Base-by-base conservation (phyloP, 2,888 invertebrate species). In the Protonemura montana region DNA sequence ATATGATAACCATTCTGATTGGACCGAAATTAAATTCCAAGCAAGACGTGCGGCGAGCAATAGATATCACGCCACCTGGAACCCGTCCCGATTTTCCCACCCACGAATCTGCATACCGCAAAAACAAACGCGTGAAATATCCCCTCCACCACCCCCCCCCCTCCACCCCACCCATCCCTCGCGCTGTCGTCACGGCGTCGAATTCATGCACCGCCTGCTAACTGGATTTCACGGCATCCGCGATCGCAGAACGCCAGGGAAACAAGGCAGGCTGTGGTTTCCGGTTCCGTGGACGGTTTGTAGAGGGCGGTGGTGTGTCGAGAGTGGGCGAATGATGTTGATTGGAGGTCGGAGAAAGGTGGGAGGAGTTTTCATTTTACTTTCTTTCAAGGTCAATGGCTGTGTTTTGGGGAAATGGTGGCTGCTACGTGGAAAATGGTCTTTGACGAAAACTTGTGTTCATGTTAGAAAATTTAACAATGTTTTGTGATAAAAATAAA, bases 211-310 rank as follows among this genome's bases (percentile, higher is more conserved):
- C 59, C 59, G 59, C 59, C 59, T 59, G 78, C 27, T 78, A 28
- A 78, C 28, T 2, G 78, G 26, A 78, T 78, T 78, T 78, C 78
- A 78, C 78, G 78, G 78, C 78, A 78, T 28, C 26, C 78, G 10
- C 26, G 78, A 78, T 78, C 27, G 78, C 28, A 10, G 59, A 2
- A 21, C 59, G 59, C 13, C 59, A 59, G 13, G 59, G 59, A 59
- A 59, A 59, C 59, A 2, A 3, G 59, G 59, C 59, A 35, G 59
- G 59, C 28, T 13, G 78, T 78, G 78, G 78, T 78, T 78, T 78
- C 10, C 78, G 78, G 25, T 78, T 13, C 78, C 78, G 78, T 78
- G 78, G 26, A 26, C 78, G 10, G 25, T 78, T 76, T 21, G 3
- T 2, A 59, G 59, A 59, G 21, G 13, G 59, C 13, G 6, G 3